Evolutionary conservation across 2,888 invertebrate species (phyloP), one percentile per base, ranked within the genome.

Genomic region (Sesamia inferens): DNA sequence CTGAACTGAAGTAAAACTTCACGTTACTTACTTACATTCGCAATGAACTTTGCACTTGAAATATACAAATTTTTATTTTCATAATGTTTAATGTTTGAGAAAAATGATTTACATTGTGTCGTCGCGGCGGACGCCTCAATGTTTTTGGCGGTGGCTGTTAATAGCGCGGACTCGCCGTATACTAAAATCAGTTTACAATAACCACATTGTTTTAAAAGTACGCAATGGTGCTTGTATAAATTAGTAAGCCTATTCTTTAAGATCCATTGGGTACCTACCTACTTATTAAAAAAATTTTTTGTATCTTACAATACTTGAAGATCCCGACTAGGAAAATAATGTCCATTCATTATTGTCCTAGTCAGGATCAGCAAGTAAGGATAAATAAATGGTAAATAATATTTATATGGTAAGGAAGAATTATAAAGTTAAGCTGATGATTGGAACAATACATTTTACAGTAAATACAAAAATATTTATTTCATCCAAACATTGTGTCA

Each of bases 141-240:
- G 63, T 51, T 44, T 68, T 67, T 47, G 66, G 64, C 31, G 47
- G 44, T 70, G 64, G 57, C 63, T 57, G 74, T 68, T 39, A 59
- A 62, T 57, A 68, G 62, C 71, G 57, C 67, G 61, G 80, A 71
- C 76, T 48, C 58, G n/a, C 16, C 42, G 69, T 62, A 64, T 59
- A 82, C 72, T 83, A 83, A 82, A 76, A 79, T 83, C 67, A 57
- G 47, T 73, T 66, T 31, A 76, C 83, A 82, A 82, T 83, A 80
- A 73, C 42, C 31, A 42, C 80, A 82, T 82, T 82, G 82, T 83
- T 83, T 59, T 68, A 79, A 64, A 69, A 62, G 24, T 69, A 76
- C 64, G n/a, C 57, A 58, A 39, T 63, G 62, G 39, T 70, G 70
- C 44, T 63, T 71, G 44, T 62, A 63, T 78, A 70, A 64, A 57